Conservation (phyloP, 1,140 invertebrate species). For the Papilio machaon region DNA sequence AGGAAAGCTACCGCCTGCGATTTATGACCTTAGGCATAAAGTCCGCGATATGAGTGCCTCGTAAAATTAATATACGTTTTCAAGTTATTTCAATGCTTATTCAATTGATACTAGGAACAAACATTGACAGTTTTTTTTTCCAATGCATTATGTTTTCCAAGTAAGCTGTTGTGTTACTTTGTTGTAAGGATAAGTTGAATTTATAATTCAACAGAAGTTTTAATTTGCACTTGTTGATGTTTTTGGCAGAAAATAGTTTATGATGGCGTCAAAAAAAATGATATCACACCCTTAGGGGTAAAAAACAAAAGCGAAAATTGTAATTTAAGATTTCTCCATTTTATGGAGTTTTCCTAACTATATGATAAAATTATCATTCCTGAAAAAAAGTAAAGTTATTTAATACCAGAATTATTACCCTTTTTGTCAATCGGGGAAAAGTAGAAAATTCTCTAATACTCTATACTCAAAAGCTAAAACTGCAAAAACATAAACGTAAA, state of each 20-base stretch:
- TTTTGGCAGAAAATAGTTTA: background rate
- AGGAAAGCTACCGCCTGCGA: constrained; percentile 36
- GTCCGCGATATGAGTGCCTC: constrained; percentile 19
- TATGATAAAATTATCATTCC: no score
- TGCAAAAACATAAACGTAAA: constrained; percentile 3
- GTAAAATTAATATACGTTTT: constrained; percentile 31
- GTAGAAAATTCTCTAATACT: background rate
- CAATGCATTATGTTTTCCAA: constrained; percentile 2
- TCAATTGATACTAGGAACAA: constrained; percentile 22
- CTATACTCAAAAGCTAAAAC: background rate
- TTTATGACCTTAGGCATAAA: constrained; percentile 30
- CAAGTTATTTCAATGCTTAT: constrained; percentile 25
- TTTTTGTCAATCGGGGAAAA: background rate
- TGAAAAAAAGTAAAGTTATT: no score
- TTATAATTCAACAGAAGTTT: background rate
- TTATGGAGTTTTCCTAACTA: background rate
- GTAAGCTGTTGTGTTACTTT: background rate
- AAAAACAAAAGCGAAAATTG: no score
- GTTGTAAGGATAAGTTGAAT: background rate
- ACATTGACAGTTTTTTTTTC: constrained; percentile 1
- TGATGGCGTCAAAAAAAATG: background rate
- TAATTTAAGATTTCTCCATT: no score
- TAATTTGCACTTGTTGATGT: background rate
- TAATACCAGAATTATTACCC: background rate
- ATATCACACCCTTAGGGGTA: background rate